Evolutionary conservation across 2,797 vertebrate species (phyloP), one percentile per base, ranked within the genome.

Genomic region (Leptodactylus fallax): DNA sequence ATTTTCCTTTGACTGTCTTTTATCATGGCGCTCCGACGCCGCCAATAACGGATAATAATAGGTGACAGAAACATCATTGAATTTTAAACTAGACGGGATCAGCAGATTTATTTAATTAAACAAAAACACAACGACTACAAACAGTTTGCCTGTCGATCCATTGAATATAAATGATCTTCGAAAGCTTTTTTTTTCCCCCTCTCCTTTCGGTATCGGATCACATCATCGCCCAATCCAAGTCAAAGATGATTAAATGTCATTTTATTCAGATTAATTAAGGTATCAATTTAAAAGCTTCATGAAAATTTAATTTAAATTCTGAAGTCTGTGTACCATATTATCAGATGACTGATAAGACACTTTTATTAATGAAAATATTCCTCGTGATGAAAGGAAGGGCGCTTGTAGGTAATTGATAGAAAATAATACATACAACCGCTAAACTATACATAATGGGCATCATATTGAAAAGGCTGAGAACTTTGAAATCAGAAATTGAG

Each of bases 261-360:
- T 92, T 87, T 88, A 83, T 91, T 91, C 92, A 91, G 90, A 90
- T 93, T 92, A 91, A 92, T 93, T 93, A 91, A 90, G 90, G 88
- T 87, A 90, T 89, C 91, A 89, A 92, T 91, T 91, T 87, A 89
- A 93, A 92, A 91, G 83, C 89, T 87, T 91, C 88, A 69, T 92
- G 90, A 85, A 92, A 88, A 90, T 91, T 92, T 93, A 92, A 92
- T 91, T 91, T 91, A 93, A 91, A 91, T 90, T 88, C 86, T 87
- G 89, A 87, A 86, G 90, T 90, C 92, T 91, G 93, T 49, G 69
- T 90, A 92, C 92, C 92, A 92, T 92, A 93, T 92, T 92, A 93
- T 92, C 91, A 92, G 91, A 92, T 91, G 90, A 90, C 90, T 91
- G 79, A 85, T 8, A 83, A 91, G 93, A 91, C n/a, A 19, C 87